Evolutionary conservation across 2,113 vertebrate species (phyloP), one percentile per base, ranked within the genome.

Genomic region (Heterocephalus glaber): DNA sequence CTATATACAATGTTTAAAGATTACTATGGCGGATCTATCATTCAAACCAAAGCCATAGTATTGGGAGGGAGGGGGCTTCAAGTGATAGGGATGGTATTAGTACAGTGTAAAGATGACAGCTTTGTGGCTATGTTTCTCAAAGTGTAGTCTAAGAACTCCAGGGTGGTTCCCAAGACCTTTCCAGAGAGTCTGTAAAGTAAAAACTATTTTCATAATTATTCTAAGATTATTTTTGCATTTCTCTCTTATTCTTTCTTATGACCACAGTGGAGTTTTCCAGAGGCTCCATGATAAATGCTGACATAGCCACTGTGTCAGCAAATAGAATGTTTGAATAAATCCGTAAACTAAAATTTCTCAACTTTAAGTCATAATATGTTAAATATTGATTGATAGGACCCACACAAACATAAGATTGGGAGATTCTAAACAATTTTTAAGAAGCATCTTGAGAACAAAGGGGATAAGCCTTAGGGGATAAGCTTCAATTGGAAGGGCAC

Each of bases 1-100:
- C 94, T 54, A 86, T 61, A 92, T 7, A 74, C 9, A 58, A 28
- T 72, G 8, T 81, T 81, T 96, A 14, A 80, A 96, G 83, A 83
- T 74, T 7, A 35, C 4, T 1, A 35, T 20, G 56, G 83, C 86
- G 93, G 63, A 82, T 63, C 26, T 49, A 70, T 80, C n/a, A 63
- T 58, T 91, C 80, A 84, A 66, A 84, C n/a, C 6, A 86, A 83
- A 92, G 22, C 3, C 44, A 68, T 20, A 19, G 58, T 28, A 84
- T 54, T 65, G 60, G 38, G 11, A 5, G 84, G 5, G 47, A 88
- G 24, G 2, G 17, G 9, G 82, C 14, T 86, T 79, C 12, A 72
- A 61, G 33, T 52, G n/a, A 79, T 7, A 52, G 19, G 11, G 5
- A 35, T 16, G 72, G 66, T 41, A 26, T 2, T 70, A 20, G 85